Evolutionary conservation across 2,888 invertebrate species (phyloP).

Genomic region (Orchesella flavescens): DNA sequence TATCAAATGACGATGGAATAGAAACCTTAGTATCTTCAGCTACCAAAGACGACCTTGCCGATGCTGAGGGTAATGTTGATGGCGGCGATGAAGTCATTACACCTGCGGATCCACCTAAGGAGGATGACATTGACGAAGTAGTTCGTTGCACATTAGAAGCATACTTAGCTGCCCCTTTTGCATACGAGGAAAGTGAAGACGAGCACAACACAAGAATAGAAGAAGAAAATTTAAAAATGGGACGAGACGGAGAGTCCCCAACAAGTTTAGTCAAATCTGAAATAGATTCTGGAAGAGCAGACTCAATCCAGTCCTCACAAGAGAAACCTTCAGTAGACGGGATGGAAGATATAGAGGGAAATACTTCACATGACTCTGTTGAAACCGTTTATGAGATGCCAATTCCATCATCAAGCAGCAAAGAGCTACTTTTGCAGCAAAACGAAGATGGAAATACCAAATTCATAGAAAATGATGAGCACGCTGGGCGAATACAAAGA

Average conservation of each 20-base stretch:
- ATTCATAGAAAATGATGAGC: not conserved
- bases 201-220: conserved; percentile 6
- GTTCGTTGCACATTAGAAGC: conserved; percentile 59
- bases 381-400: conserved; percentile 60
- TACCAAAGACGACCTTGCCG: not conserved
- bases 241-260: conserved; percentile 14
- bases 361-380: conserved; percentile 58
- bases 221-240: not conserved
- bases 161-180: conserved; percentile 38
- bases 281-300: conserved; percentile 54
- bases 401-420: not conserved
- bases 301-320: conserved; percentile 51
- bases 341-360: conserved; percentile 37
- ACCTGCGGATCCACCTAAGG: too few species aligned
- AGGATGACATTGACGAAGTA: conserved; percentile 50
- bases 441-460: not conserved
- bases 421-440: not conserved
- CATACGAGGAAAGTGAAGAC: conserved; percentile 39
- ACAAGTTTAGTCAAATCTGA: conserved; percentile 28
- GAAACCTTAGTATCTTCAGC: conserved; percentile 37
- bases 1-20: conserved; percentile 10
- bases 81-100: conserved; percentile 1
- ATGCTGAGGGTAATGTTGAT: not conserved
- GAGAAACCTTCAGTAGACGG: conserved; percentile 33
- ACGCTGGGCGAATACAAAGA: conserved; percentile 23